Evolutionary conservation across 2,797 vertebrate genomes (phyloP).

Genomic region (Onychomys leucogaster): DNA sequence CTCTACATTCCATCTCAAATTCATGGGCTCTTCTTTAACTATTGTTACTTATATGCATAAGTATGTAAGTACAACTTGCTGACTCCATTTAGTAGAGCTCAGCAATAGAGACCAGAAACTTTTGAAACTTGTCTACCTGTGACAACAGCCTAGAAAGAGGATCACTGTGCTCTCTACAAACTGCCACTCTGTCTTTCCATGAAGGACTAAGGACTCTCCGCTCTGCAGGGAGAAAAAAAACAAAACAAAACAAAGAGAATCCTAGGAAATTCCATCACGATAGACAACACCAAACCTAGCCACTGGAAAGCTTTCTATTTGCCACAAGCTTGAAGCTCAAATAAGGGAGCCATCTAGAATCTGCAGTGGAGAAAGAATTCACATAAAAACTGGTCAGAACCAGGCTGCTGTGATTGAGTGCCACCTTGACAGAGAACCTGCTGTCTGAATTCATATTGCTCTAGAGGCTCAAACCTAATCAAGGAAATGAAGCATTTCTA

Average conservation of each 20-base stretch:
- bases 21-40: neutral
- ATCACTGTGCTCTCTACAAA: neutral
- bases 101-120: neutral
- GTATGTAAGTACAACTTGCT: too few relatives aligned
- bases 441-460: neutral
- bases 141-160: neutral
- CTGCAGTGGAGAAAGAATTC: neutral
- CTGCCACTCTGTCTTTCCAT: neutral
- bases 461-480: neutral
- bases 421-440: too few relatives aligned
- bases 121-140: neutral
- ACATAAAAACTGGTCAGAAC: neutral
- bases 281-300: too few relatives aligned
- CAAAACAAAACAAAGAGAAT: neutral
- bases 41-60: neutral
- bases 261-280: neutral
- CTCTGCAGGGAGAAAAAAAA: neutral
- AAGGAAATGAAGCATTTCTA: neutral
- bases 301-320: neutral
- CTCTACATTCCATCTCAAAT: neutral
- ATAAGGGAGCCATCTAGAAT: neutral
- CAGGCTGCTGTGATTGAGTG: neutral
- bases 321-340: neutral
- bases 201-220: neutral
- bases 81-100: neutral